Evolutionary conservation across 1,140 invertebrate species (phyloP), one percentile per base, ranked within the genome.

Genomic region (Drosophila obscura): DNA sequence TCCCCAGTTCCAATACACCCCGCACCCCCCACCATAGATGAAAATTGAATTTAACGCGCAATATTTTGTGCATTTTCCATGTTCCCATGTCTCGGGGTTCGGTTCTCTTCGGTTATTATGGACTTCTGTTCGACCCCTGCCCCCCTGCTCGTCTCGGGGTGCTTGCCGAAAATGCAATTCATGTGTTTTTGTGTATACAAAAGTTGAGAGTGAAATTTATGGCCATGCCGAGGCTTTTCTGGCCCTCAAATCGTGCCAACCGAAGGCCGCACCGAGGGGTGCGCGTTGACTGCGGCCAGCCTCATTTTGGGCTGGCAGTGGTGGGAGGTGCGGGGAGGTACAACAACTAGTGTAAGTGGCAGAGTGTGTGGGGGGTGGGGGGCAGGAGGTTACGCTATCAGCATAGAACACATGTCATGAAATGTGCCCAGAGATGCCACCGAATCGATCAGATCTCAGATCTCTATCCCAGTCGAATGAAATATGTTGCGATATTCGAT

Each of bases 21-120:
- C 16, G 16, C 16, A 16, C 16, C 16, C 19, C 19, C 19, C 19
- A 19, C 19, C 19, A 1, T 19, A 19, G 19, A 1, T 43, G 73
- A 75, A 90, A 91, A 91, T 91, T 91, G 89, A 91, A 91, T 91
- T 91, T 91, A 91, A 91, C 89, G 89, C 89, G 84, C 78, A 91
- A 91, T 91, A 91, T 91, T 87, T 77, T 88, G 71, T 88, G 83
- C 83, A 87, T 88, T 87, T 87, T 88, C 83, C 72, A 67, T 84
- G 80, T 80, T 79, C 50, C 13, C 46, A n/a, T 49, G 48, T 13
- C 51, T 16, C 22, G 35, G 22, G 58, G 19, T 19, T 19, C 16
- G 16, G 0, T 35, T 73, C 56, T 55, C 22, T 35, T 41, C 48
- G 66, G 48, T 68, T 51, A 39, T 68, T 68, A 41, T 35, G 46